Conservation (phyloP, 2,888 invertebrate genomes). For the Lepetodrilus schrolli region DNA sequence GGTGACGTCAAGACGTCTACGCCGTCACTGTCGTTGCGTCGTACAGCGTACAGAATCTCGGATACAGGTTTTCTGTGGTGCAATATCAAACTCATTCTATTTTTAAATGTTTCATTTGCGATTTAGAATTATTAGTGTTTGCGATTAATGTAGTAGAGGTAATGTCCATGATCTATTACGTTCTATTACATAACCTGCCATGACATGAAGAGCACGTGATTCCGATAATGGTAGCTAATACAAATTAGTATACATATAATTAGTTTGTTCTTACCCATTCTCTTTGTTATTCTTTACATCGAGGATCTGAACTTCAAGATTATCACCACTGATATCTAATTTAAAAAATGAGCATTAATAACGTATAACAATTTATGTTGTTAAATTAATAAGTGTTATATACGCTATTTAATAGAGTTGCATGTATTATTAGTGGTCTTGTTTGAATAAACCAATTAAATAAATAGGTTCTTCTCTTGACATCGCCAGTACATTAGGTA, state of each 20-base stretch:
- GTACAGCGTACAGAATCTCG: neutral
- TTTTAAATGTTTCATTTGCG: neutral
- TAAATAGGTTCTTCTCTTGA: neutral
- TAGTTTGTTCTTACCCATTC: neutral
- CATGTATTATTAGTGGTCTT: too few species aligned
- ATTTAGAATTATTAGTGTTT: neutral
- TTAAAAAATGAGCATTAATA: neutral
- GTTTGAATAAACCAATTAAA: neutral
- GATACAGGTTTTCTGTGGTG: constrained; percentile 18
- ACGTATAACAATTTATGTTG: neutral
- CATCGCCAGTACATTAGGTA: neutral
- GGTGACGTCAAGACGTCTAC: neutral
- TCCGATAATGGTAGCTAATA: neutral
- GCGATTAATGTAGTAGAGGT: neutral
- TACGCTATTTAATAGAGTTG: too few species aligned
- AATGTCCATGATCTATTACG: too few species aligned
- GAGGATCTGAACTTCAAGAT: constrained; percentile 22
- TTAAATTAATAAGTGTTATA: too few species aligned
- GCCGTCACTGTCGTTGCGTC: neutral
- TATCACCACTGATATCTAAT: neutral
- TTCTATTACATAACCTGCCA: neutral
- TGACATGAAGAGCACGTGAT: neutral
- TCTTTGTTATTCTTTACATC: neutral
- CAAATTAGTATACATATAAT: neutral
- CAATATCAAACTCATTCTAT: too few species aligned